These are phyloP conservation scores for Sterna hirundo DNA, from an alignment of 2,113 vertebrate species.

Conservation along the genomic window DNA sequence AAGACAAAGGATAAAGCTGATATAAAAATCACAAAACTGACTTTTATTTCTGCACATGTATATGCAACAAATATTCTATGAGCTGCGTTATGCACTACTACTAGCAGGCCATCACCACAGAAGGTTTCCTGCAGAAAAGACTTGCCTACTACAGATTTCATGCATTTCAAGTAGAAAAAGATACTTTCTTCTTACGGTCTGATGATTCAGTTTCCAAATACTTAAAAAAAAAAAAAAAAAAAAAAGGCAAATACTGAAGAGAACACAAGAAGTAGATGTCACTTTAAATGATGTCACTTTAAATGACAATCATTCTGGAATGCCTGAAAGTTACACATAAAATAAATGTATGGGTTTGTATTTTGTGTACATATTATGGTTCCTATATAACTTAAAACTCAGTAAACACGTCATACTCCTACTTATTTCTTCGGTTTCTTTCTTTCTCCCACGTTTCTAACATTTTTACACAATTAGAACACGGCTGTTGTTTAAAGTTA, in stretches of 20 bases:
- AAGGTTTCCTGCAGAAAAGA: neutral
- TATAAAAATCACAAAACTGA: neutral
- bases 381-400: neutral
- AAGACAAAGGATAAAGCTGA: neutral
- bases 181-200: neutral
- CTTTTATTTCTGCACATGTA: neutral
- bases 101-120: neutral
- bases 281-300: neutral
- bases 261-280: neutral
- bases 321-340: neutral
- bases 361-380: neutral
- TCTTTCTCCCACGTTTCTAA: neutral
- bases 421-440: neutral
- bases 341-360: neutral
- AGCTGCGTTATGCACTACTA: neutral
- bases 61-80: neutral
- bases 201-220: neutral
- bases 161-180: conserved; percentile 47
- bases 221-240: neutral
- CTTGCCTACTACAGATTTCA: neutral
- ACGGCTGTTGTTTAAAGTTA: neutral
- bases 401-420: neutral
- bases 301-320: neutral
- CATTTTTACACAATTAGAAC: neutral
- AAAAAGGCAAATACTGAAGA: neutral